Conservation (phyloP, 2,888 invertebrate species). For the Chaitophorus viminalis region DNA sequence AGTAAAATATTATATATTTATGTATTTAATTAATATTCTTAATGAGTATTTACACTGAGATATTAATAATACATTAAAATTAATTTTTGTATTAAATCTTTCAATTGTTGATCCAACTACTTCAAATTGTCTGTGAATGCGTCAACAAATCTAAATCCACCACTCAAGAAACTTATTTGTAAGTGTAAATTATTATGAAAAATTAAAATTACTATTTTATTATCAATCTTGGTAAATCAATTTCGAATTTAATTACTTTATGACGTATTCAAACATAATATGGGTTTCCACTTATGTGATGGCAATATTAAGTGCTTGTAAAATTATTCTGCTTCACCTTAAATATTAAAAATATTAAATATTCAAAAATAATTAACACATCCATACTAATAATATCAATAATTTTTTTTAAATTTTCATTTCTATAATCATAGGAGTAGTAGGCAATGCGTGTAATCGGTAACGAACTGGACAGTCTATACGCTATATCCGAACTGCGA, state of each 20-base stretch:
- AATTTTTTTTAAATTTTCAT: too few species aligned
- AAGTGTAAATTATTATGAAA: too few species aligned
- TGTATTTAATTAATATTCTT: background rate
- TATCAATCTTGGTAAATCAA: background rate
- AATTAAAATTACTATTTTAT: background rate
- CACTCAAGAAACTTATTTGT: background rate
- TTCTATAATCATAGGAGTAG: too few species aligned
- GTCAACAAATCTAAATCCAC: background rate
- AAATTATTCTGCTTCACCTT: too few species aligned
- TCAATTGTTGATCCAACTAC: background rate
- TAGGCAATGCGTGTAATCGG: too few species aligned
- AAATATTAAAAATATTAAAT: too few species aligned
- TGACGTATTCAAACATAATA: background rate
- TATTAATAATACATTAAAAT: background rate
- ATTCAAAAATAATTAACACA: too few species aligned
- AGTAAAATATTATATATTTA: background rate
- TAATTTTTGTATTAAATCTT: background rate
- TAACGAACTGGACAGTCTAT: too few species aligned
- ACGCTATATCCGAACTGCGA: too few species aligned
- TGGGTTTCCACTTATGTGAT: background rate
- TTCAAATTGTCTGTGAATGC: background rate
- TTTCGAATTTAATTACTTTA: background rate
- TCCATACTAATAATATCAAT: too few species aligned
- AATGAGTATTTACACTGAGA: too few species aligned
- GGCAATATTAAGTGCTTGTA: background rate